Evolutionary conservation across 2,113 vertebrate genomes (phyloP).

Genomic region (Sisor rabdophorus): DNA sequence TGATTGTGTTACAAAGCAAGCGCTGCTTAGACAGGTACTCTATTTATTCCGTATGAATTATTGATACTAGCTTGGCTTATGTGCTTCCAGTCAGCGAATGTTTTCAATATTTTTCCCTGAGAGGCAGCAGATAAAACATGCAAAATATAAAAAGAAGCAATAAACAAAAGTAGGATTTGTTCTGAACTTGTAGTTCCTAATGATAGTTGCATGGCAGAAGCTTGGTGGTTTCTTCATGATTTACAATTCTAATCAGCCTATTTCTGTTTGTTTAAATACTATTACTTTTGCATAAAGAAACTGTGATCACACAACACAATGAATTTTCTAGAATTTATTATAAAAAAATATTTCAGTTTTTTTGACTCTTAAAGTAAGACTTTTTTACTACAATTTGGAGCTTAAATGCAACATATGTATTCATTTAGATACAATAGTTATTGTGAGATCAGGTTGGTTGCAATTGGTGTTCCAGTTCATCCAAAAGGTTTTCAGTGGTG

Average conservation of each 20-base stretch:
- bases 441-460: no score
- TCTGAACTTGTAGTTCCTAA: conserved; percentile 1
- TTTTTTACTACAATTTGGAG: no score
- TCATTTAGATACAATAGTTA: no score
- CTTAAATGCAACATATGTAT: no score
- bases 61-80: conserved; percentile 12
- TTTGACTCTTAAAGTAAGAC: no score
- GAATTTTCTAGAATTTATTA: no score
- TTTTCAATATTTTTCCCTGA: conserved; percentile 7
- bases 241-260: not conserved
- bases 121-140: not conserved
- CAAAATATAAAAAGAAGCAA: not conserved
- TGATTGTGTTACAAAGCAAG: conserved; percentile 29
- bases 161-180: not conserved
- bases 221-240: not conserved
- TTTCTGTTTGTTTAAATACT: not conserved
- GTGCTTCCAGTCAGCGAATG: not conserved
- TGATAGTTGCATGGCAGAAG: not conserved
- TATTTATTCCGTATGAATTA: conserved; percentile 36
- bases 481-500: no score
- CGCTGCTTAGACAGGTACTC: conserved; percentile 13
- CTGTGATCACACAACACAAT: no score
- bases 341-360: no score
- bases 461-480: no score
- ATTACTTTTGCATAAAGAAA: not conserved